Conservation (phyloP, 2,797 vertebrate genomes). For the Platalea minor region DNA sequence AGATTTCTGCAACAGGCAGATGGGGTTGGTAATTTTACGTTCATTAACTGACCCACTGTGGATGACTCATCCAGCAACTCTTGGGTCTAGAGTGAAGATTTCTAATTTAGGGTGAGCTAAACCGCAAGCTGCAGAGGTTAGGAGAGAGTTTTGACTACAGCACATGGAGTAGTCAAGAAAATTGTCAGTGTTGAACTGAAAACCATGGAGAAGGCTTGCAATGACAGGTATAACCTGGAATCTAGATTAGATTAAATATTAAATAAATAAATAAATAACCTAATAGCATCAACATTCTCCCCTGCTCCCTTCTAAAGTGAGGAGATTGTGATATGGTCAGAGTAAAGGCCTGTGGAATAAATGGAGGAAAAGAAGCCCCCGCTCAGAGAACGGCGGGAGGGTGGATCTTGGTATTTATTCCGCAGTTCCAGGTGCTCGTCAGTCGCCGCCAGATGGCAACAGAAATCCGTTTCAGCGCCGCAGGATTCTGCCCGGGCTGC, state of each 20-base stretch:
- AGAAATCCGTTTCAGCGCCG: background rate
- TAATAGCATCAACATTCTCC: background rate
- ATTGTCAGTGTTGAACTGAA: background rate
- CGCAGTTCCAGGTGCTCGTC: background rate
- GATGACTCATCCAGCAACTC: background rate
- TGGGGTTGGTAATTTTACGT: background rate
- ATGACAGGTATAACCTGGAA: background rate
- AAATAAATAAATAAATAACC: background rate
- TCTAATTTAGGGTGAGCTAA: background rate
- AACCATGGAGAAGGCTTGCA: background rate
- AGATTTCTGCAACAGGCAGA: background rate
- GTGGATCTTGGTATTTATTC: background rate
- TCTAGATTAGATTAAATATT: background rate
- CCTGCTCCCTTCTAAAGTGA: background rate
- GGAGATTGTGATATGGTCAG: background rate
- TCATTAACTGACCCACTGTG: background rate
- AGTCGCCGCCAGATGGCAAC: slow-evolving; percentile 50
- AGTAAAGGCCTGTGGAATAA: background rate
- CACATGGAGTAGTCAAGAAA: background rate
- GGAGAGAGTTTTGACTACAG: background rate
- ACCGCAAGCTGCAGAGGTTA: background rate
- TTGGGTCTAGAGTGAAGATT: background rate
- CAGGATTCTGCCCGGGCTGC: background rate
- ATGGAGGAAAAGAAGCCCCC: background rate
- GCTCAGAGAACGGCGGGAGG: background rate